Base-by-base conservation (phyloP, 2,113 vertebrate species). In the Megaceryle torquata region DNA sequence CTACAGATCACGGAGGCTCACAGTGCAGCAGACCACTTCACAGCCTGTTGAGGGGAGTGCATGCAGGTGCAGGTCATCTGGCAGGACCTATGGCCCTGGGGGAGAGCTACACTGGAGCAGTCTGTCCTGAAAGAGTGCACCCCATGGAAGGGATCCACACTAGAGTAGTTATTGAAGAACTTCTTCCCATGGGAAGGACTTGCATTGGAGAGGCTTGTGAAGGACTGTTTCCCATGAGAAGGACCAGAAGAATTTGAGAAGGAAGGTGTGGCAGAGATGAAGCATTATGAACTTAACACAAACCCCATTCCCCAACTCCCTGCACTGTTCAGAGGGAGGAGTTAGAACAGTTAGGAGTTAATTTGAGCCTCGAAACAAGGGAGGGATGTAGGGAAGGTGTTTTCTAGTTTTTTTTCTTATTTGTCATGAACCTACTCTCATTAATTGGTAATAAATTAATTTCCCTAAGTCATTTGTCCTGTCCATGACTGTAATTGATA, bases 71-170 rank as follows among this genome's bases (percentile, higher is more conserved):
- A 86, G n/a, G 6, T 50, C 11, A 39, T n/a, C 39, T 51, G 57
- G 28, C 44, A 76, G 41, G 28, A 35, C 4, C 12, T 75, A 12
- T 63, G 25, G 41, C 28, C 51, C 39, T 5, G 5, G 3, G 3
- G 35, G 26, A 14, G 19, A 46, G 29, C 3, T 11, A 17, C 2
- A 3, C 15, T 29, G 18, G 20, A 26, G 11, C 16, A 82, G 39
- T 2, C 17, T 48, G 14, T 3, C 64, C 31, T 46, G 75, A 68
- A 61, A 50, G 41, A 33, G 26, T 51, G 17, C 26, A 8, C 4
- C 4, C 17, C 0, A 0, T 11, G 19, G 50, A 59, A 91, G 11
- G 29, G 19, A 59, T 2, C 39, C 39, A 39, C 1, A 9, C 13
- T 65, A 22, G 41, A 56, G n/a, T 22, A 75, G 82, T 48, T 75